Evolutionary conservation across 2,888 invertebrate genomes (phyloP).

Genomic region (Lamproptera curius): DNA sequence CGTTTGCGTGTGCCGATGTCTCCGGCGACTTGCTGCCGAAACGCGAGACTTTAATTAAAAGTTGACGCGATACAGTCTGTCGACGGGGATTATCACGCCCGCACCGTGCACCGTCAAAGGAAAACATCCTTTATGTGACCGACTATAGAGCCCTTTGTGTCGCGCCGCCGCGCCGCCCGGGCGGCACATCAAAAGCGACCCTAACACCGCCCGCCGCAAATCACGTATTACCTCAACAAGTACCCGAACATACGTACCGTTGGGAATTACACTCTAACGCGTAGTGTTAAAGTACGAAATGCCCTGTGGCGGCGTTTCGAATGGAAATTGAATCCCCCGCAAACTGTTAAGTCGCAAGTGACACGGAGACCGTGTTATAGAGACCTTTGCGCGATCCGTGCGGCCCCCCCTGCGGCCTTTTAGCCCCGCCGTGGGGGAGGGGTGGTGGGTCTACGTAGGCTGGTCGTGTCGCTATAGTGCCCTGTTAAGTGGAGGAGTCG

Average conservation of each 20-base stretch:
- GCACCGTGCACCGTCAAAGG: conserved; percentile 16
- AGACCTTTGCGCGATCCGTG: conserved; percentile 42
- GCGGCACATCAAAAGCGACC: conserved; percentile 40
- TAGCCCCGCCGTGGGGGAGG: conserved; percentile 28
- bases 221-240: conserved; percentile 69
- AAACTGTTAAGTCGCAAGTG: conserved; percentile 58
- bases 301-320: conserved; percentile 42
- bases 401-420: conserved; percentile 34
- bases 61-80: conserved; percentile 39
- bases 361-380: conserved; percentile 30
- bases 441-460: conserved; percentile 35
- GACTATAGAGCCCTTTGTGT: conserved; percentile 14
- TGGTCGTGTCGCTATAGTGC: conserved; percentile 40
- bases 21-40: conserved; percentile 15
- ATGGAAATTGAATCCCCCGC: conserved; percentile 67
- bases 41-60: conserved; percentile 55
- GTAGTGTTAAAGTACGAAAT: conserved; percentile 35
- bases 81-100: conserved; percentile 28
- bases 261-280: conserved; percentile 55
- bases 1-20: conserved; percentile 18
- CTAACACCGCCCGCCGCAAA: conserved; percentile 57
- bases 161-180: conserved; percentile 8
- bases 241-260: conserved; percentile 35
- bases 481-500: conserved; percentile 43
- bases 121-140: conserved; percentile 30